Evolutionary conservation across 53 echinoderm and acorn worm genomes (phyloP).

Genomic region (Holothuria scabra): DNA sequence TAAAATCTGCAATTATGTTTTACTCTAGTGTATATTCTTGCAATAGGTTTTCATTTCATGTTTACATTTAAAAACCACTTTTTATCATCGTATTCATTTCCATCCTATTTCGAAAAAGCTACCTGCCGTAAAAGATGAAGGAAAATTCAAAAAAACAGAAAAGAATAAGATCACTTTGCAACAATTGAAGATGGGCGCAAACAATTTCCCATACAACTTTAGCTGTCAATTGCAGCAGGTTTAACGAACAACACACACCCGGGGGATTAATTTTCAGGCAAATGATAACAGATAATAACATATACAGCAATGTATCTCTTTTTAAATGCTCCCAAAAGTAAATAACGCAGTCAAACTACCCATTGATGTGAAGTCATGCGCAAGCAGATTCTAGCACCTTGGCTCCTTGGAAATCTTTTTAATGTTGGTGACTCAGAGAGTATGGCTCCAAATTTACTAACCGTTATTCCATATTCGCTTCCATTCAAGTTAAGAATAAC

Average conservation of each 20-base stretch:
- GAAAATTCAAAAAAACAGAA: too few species aligned
- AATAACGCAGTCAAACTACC: constrained; percentile 33
- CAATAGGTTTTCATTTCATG: too few species aligned
- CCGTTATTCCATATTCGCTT: constrained; percentile 37
- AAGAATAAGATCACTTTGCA: too few species aligned
- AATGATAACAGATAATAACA: constrained; percentile 25
- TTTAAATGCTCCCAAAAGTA: constrained; percentile 32
- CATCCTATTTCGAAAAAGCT: too few species aligned
- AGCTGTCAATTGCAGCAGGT: constrained; percentile 8
- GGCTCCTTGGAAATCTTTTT: constrained; percentile 13
- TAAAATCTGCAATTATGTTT: too few species aligned
- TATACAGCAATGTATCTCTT: constrained; percentile 23
- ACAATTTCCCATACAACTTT: constrained; percentile 14
- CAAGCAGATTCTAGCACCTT: constrained; percentile 19
- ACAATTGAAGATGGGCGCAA: neutral
- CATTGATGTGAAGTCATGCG: constrained; percentile 40
- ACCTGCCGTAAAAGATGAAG: too few species aligned
- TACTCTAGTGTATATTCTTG: too few species aligned
- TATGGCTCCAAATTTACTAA: constrained; percentile 37
- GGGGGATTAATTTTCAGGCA: constrained; percentile 20
- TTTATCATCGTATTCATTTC: too few species aligned
- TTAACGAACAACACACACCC: constrained; percentile 10
- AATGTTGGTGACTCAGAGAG: constrained; percentile 30
- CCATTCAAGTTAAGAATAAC: neutral
- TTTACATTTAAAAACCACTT: too few species aligned